Base-by-base conservation (phyloP, 2,113 vertebrate species). In the Merops nubicus region DNA sequence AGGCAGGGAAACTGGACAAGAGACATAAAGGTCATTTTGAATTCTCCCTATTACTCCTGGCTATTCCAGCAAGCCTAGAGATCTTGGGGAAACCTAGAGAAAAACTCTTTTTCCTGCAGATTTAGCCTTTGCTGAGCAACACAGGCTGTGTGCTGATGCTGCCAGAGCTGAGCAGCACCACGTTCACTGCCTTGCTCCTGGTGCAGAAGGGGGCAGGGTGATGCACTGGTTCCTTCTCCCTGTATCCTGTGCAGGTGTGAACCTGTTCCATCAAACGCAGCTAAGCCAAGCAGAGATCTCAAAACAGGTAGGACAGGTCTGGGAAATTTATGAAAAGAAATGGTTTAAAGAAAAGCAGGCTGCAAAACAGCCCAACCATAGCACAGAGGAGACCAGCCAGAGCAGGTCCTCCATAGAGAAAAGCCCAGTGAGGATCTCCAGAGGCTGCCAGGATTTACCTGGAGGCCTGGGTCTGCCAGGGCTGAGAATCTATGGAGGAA, bases 361-460 rank as follows among this genome's bases (percentile, higher is more conserved):
- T 88, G 29, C 50, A 59, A 59, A 88, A 54, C 67, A 95, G 54
- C 85, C 89, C 19, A 21, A n/a, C 64, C 56, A 4, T 20, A 26
- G 73, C 64, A n/a, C 45, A 78, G 69, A 89, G 81, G 47, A 93
- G 73, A 69, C 83, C 65, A 85, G 84, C 20, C 56, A 28, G 42
- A 76, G 31, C 53, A 85, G 25, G 28, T 72, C 81, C 22, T 77
- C 59, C 8, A 38, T 19, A 54, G 31, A 81, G 36, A 85, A 85
- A 85, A 85, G 60, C 75, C 33, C 57, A 38, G 62, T 85, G 82
- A 48, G 42, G 59, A 22, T 94, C 87, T 68, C 73, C 72, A 65
- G 92, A 93, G 53, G 51, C 64, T 69, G 89, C 60, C 68, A 74
- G 86, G 68, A 77, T 90, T 91, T 53, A 83, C 79, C 48, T 93